Evolutionary conservation across 2,888 invertebrate species (phyloP).

Genomic region (Abscondita cerata): DNA sequence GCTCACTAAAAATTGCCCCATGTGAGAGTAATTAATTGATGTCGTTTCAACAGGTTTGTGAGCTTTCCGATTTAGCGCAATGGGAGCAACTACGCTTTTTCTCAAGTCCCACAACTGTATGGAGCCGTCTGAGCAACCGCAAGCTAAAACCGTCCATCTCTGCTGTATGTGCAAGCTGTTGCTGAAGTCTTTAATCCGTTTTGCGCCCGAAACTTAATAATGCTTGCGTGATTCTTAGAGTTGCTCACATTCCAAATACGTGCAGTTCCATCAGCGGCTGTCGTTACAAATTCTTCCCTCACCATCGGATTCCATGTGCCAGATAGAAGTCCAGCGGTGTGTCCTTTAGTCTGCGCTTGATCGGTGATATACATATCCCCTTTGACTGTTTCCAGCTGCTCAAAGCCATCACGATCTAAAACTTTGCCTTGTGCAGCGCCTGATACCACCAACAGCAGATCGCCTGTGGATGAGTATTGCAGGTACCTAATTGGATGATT

Average conservation of each 20-base stretch:
- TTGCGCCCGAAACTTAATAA: constrained; percentile 87
- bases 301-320: constrained; percentile 94
- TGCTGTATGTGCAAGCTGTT: constrained; percentile 69
- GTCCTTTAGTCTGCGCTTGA: constrained; percentile 90
- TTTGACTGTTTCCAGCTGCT: constrained; percentile 90
- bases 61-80: constrained; percentile 77
- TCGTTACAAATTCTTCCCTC: constrained; percentile 93
- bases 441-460: constrained; percentile 89
- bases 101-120: constrained; percentile 98
- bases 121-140: constrained; percentile 94
- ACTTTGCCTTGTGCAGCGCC: constrained; percentile 94
- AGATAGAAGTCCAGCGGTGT: constrained; percentile 87
- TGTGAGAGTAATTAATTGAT: constrained; percentile 86
- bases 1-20: constrained; percentile 76
- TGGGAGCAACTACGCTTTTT: constrained; percentile 88
- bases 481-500: constrained; percentile 90
- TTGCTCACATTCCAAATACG: constrained; percentile 85
- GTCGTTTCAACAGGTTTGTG: constrained; percentile 86
- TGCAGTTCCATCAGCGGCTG: constrained; percentile 92
- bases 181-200: constrained; percentile 89
- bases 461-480: constrained; percentile 94
- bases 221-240: constrained; percentile 77
- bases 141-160: constrained; percentile 87
- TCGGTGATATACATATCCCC: constrained; percentile 86
- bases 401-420: constrained; percentile 92